A percentile compares a stretch with the other conserved stretches of the same genome.
phyloP scores from a whole-genome alignment of 2,888 invertebrate species.

The Cryptosula pallasiana region DNA sequence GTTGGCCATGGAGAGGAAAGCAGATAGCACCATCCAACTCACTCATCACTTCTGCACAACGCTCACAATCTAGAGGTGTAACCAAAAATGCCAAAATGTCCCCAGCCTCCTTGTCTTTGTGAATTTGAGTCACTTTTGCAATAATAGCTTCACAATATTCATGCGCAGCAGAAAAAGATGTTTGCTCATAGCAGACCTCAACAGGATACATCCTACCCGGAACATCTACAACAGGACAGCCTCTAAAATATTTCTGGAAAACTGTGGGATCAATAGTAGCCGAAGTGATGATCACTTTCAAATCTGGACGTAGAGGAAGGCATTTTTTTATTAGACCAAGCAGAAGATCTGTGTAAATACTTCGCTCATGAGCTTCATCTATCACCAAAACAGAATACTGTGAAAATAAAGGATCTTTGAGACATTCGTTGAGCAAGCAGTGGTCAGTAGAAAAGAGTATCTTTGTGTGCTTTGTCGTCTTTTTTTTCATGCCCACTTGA shows the following conservation, averaged over 20 bases:
- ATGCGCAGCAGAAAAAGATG: neutral
- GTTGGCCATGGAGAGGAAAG: conserved; percentile 40
- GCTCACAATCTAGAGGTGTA: conserved; percentile 44
- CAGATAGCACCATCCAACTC: conserved; percentile 33
- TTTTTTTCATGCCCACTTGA: neutral
- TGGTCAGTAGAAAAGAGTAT: neutral
- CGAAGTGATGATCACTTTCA: conserved; percentile 33
- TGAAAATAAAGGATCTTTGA: neutral
- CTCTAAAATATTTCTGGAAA: conserved; percentile 44
- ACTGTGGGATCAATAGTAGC: conserved; percentile 50
- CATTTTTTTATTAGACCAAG: neutral
- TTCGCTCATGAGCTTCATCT: neutral
- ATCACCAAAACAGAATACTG: neutral
- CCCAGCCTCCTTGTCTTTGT: conserved; percentile 36
- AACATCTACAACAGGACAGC: conserved; percentile 40
- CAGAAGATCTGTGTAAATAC: neutral
- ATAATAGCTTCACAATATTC: conserved; percentile 33
- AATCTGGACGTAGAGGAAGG: neutral
- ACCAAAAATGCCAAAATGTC: conserved; percentile 54
- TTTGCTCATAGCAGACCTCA: conserved; percentile 38
- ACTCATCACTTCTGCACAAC: conserved; percentile 15
- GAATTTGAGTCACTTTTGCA: conserved; percentile 39
- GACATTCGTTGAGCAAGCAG: neutral
- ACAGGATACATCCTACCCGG: conserved; percentile 50
- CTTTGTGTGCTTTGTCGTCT: neutral